Conservation (phyloP, 2,113 vertebrate genomes). For the Ophthalmolycus amberensis region DNA sequence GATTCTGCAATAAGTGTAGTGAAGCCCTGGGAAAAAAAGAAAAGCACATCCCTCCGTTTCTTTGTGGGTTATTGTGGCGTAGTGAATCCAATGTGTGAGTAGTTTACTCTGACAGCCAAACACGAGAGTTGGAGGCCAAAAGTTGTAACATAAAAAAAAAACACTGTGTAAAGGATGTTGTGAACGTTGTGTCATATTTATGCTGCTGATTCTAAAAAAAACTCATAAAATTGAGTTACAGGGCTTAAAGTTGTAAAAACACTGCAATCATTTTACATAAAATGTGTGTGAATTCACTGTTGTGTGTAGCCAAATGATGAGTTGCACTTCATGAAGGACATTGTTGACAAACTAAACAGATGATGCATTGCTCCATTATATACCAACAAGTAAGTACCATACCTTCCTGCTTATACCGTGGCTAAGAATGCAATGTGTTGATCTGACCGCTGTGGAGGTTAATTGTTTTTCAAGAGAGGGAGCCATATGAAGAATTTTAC, state of each 20-base stretch:
- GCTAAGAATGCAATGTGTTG: neutral
- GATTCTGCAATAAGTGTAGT: slow-evolving; percentile 5
- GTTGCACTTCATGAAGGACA: neutral
- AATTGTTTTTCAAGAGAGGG: neutral
- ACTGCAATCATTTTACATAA: neutral
- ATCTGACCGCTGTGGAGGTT: neutral
- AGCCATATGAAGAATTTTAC: neutral
- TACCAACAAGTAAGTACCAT: neutral
- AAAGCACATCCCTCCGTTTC: neutral
- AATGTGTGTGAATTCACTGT: neutral
- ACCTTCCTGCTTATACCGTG: neutral
- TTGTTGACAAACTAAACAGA: neutral
- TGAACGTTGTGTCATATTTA: neutral
- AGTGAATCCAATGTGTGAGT: neutral
- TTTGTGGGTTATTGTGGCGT: neutral
- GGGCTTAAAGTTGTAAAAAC: neutral
- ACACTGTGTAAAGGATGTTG: neutral
- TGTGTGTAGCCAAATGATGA: neutral
- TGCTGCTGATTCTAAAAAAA: neutral
- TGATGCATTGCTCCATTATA: neutral
- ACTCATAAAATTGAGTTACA: neutral
- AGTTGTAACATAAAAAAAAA: neutral
- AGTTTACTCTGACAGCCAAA: neutral
- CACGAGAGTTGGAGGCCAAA: neutral
- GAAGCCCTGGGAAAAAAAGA: no score